A percentile compares a stretch with the other conserved stretches of the same genome.
Evolutionary conservation across 2,888 invertebrate species (phyloP).

Genomic region (Mylabris sibirica): DNA sequence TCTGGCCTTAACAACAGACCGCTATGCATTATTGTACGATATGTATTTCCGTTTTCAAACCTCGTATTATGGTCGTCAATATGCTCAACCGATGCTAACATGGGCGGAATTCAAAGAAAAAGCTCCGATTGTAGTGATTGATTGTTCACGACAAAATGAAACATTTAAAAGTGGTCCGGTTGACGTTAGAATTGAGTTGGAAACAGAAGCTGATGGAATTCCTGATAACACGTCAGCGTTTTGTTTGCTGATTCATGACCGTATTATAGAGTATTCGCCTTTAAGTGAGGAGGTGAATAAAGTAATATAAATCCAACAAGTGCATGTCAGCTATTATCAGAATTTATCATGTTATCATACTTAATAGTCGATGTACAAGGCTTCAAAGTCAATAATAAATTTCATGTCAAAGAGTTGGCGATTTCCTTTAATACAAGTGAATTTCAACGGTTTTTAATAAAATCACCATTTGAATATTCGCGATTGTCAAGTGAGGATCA

Average conservation of each 20-base stretch:
- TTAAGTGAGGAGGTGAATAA: constrained; percentile 38
- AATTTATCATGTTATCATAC: too few species aligned
- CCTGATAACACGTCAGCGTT: constrained; percentile 43
- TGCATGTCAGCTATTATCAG: too few species aligned
- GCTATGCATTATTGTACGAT: constrained; percentile 41
- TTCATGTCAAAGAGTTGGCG: too few species aligned
- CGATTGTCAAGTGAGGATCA: too few species aligned
- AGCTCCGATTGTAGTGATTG: constrained; percentile 44
- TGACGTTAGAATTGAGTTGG: constrained; percentile 46
- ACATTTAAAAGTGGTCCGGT: constrained; percentile 41
- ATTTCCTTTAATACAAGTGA: too few species aligned
- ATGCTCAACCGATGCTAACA: constrained; percentile 17
- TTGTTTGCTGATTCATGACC: constrained; percentile 43
- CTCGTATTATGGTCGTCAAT: too few species aligned
- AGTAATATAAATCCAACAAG: constrained; percentile 26
- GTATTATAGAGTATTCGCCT: constrained; percentile 41
- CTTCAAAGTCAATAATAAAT: too few species aligned
- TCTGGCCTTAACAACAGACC: constrained; percentile 42
- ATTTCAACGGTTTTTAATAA: too few species aligned
- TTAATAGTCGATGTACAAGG: too few species aligned
- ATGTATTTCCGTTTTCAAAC: constrained; percentile 45
- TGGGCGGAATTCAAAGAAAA: constrained; percentile 36
- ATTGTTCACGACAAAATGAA: constrained; percentile 47
- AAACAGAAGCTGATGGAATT: constrained; percentile 38
- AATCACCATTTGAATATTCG: too few species aligned